Evolutionary conservation across 2,888 invertebrate genomes (phyloP).

Genomic region (Lochmaea crataegi): DNA sequence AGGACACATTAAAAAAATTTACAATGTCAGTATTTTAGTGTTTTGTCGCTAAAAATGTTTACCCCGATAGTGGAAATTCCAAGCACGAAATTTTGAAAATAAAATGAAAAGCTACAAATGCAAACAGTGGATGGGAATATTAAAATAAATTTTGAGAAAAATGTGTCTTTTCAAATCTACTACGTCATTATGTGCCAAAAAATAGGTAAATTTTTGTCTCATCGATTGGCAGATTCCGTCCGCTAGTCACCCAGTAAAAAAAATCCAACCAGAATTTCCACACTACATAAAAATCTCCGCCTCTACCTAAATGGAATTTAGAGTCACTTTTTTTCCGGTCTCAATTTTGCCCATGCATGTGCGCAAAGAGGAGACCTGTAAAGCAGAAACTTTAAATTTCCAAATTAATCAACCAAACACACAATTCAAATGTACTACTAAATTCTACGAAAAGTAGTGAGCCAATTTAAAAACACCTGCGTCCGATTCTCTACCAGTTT

Average conservation of each 20-base stretch:
- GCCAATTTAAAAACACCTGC: conserved; percentile 47
- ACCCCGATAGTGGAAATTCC: too few species aligned
- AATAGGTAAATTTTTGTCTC: conserved; percentile 21
- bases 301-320: conserved; percentile 54
- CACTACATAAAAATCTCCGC: conserved; percentile 27
- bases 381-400: conserved; percentile 67
- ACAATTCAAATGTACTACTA: conserved; percentile 48
- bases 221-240: conserved; percentile 33
- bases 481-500: conserved; percentile 11
- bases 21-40: too few species aligned
- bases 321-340: conserved; percentile 60
- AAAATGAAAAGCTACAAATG: too few species aligned
- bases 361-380: conserved; percentile 93
- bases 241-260: conserved; percentile 12
- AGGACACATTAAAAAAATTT: too few species aligned
- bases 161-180: background rate
- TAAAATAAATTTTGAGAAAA: background rate
- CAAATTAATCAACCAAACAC: conserved; percentile 58
- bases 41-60: too few species aligned
- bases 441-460: conserved; percentile 45
- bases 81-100: too few species aligned
- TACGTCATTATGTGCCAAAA: background rate
- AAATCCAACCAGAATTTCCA: conserved; percentile 33
- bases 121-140: background rate
- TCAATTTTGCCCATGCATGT: conserved; percentile 76